These are phyloP conservation scores for Casuarius casuarius DNA, from an alignment of 2,113 vertebrate genomes.

Conservation along the genomic window DNA sequence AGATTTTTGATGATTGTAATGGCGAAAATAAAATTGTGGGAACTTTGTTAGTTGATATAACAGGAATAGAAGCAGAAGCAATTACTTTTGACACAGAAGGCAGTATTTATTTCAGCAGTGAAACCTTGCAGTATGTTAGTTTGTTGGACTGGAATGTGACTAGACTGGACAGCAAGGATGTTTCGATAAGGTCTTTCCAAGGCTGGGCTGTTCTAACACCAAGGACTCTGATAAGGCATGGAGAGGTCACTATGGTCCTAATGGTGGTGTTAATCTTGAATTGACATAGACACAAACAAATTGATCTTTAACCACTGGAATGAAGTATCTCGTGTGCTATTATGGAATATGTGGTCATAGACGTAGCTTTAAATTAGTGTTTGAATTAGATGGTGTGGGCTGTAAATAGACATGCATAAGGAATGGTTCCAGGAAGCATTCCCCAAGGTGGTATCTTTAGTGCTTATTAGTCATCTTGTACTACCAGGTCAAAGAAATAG, in stretches of 20 bases:
- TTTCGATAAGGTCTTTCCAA: slow-evolving; percentile 31
- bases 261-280: background rate
- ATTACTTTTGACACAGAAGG: background rate
- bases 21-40: background rate
- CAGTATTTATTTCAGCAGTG: background rate
- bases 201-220: background rate
- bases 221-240: slow-evolving; percentile 12
- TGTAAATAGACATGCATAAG: background rate
- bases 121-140: background rate
- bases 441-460: background rate
- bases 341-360: background rate
- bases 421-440: background rate
- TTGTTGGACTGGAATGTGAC: slow-evolving; percentile 30
- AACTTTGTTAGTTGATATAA: background rate
- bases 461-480: background rate
- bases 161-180: background rate
- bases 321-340: background rate
- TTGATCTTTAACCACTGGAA: background rate
- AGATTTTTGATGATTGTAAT: background rate
- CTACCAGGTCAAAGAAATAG: background rate
- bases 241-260: background rate
- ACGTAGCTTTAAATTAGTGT: background rate
- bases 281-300: background rate
- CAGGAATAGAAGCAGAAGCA: background rate
- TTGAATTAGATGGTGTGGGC: background rate